Percentiles rank a stretch among this genome's conserved stretches.
Evolutionary conservation across 2,797 vertebrate species (phyloP).

Genomic region (Enoplosus armatus): DNA sequence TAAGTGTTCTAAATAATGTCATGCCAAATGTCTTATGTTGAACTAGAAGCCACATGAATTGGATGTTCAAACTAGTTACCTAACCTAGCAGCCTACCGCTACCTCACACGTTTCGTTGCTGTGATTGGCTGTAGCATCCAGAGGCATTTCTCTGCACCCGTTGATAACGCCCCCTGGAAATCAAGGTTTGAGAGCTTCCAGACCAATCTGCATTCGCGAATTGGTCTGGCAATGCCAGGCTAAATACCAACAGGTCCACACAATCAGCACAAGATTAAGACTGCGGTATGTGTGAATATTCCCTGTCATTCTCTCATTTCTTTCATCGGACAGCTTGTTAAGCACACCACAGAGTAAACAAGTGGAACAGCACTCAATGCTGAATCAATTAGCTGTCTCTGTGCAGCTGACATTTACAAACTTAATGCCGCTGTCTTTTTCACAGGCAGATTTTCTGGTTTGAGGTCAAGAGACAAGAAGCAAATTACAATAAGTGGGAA

Average conservation of each 20-base stretch:
- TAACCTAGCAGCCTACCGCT: no score
- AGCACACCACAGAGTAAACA: not conserved
- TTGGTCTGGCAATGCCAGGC: no score
- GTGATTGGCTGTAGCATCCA: no score
- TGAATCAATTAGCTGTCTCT: slow-evolving; percentile 18
- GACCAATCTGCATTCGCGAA: no score
- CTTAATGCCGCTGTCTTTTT: slow-evolving; percentile 4
- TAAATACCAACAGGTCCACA: not conserved
- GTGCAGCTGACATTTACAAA: slow-evolving; percentile 33
- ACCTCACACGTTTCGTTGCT: no score
- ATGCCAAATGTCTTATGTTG: no score
- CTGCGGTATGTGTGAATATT: not conserved
- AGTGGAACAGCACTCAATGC: not conserved
- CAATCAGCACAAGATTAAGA: not conserved
- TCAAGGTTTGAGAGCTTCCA: no score
- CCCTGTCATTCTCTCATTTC: slow-evolving; percentile 10
- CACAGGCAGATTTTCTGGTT: not conserved
- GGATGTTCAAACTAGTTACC: no score
- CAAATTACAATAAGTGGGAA: slow-evolving; percentile 11
- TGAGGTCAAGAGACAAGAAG: slow-evolving; percentile 8
- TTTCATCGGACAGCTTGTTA: not conserved
- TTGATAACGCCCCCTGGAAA: no score
- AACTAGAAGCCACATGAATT: no score
- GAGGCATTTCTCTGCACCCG: no score
- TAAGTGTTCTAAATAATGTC: no score